Evolutionary conservation across 2,113 vertebrate genomes (phyloP), one percentile per base, ranked within the genome.

Genomic region (Misgurnus mizolepis): DNA sequence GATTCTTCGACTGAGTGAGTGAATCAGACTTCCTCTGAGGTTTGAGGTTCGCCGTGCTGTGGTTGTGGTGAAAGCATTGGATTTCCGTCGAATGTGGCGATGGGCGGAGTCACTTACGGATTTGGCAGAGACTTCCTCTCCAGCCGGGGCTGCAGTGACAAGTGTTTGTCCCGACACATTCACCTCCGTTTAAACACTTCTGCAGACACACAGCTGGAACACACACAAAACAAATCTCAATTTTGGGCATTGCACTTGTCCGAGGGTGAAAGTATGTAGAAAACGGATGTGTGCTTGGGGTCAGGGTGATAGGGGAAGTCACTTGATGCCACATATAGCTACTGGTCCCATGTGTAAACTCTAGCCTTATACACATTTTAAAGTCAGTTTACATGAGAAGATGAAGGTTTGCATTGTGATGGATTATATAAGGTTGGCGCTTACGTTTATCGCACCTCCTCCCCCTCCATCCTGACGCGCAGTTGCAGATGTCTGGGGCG

Each of bases 401-500:
- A 34, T 34, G 27, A 34, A 34, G 27, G 49, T 12, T 50, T 50
- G 49, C 49, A 50, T 50, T 50, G 49, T 50, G 27, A 34, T 56
- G 7, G 17, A 58, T 18, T 18, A 3, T 22, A 9, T 12, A 17
- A 41, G 40, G 17, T 27, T 5, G 56, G 15, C 55, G 85, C 94
- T 89, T 88, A 92, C 89, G 91, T 89, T 93, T 91, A 78, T 91
- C 89, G 5, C 87, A 95, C 39, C 85, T 72, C 49, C 81, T 90
- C 71, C 90, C 90, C 64, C 89, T 88, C 92, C 91, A 94, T 1
- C 92, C 91, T 11, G 91, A 93, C 0, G 91, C 89, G 80, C 94
- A 96, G 86, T 95, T 92, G 1, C 94, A 95, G 71, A 93, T 81
- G 0, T 92, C 88, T 5, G 94, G 93, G 9, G 70, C 84, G 0